Evolutionary conservation across 2,113 vertebrate genomes (phyloP).

Genomic region (Pungitius pungitius): DNA sequence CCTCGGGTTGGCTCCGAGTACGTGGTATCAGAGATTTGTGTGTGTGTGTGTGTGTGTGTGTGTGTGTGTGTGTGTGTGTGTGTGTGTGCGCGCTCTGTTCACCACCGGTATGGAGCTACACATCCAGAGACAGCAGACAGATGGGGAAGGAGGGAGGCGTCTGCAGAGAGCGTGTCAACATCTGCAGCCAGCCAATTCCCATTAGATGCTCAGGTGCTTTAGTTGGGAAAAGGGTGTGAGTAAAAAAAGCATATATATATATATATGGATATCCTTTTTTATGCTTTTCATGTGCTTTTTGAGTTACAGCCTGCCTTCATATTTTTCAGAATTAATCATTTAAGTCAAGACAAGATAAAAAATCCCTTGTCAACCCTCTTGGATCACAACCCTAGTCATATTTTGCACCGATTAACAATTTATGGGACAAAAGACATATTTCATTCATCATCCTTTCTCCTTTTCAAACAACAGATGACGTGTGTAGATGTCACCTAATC

Average conservation of each 20-base stretch:
- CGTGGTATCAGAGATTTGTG: constrained; percentile 7
- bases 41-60: constrained; percentile 20
- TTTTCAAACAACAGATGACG: no score
- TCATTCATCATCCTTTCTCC: no score
- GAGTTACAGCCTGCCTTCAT: not conserved
- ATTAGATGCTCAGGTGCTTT: constrained; percentile 65
- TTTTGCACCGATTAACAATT: not conserved
- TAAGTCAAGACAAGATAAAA: not conserved
- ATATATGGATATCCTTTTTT: no score
- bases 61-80: constrained; percentile 28
- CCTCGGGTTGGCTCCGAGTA: constrained; percentile 7
- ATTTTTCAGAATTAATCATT: not conserved
- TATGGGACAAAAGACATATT: not conserved
- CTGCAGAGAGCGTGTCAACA: constrained; percentile 53
- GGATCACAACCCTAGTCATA: not conserved
- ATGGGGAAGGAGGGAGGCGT: constrained; percentile 56
- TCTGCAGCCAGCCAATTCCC: constrained; percentile 55
- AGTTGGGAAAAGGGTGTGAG: no score
- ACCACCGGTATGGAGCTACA: constrained; percentile 56
- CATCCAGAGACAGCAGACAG: constrained; percentile 55
- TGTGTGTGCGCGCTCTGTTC: constrained; percentile 16
- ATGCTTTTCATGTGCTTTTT: not conserved
- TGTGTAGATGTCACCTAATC: no score
- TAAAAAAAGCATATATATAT: no score
- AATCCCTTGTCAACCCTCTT: not conserved